phyloP scores from a whole-genome alignment of 1,140 invertebrate species.

The Adoxophyes honmai region DNA sequence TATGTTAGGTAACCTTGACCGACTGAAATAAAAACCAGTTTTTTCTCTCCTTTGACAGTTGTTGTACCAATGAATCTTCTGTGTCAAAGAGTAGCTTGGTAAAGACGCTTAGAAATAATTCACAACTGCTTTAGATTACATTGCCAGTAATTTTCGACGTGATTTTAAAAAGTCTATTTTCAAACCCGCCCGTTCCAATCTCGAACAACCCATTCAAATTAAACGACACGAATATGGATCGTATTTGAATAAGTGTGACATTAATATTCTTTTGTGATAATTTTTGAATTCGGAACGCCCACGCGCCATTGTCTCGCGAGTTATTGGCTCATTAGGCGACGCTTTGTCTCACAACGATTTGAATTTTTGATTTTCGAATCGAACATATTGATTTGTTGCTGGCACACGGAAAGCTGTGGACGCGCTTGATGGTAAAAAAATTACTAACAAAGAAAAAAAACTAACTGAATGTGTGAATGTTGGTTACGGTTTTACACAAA shows the following conservation, averaged over 20 bases:
- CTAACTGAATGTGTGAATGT: no score
- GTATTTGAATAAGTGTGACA: constrained; percentile 74
- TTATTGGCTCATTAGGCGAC: constrained; percentile 74
- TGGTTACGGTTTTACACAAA: no score
- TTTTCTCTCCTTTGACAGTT: no score
- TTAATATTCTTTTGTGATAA: constrained; percentile 75
- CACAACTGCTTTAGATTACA: constrained; percentile 28
- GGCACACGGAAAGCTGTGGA: background rate
- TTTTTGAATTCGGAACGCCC: constrained; percentile 63
- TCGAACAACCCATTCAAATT: constrained; percentile 44
- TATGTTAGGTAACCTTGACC: no score
- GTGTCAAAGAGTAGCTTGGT: no score
- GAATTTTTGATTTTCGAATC: constrained; percentile 62
- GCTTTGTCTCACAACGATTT: constrained; percentile 47
- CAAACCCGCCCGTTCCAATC: constrained; percentile 18
- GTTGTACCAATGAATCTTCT: no score
- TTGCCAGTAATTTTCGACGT: no score
- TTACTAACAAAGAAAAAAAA: no score
- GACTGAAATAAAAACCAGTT: no score
- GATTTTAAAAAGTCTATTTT: constrained; percentile 3
- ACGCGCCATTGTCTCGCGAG: constrained; percentile 68
- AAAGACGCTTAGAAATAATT: no score
- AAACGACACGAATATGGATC: constrained; percentile 62
- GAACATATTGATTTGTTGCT: constrained; percentile 53
- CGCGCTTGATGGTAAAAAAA: background rate